Base-by-base conservation (phyloP, 2,113 vertebrate genomes). In the Phoxinus phoxinus region DNA sequence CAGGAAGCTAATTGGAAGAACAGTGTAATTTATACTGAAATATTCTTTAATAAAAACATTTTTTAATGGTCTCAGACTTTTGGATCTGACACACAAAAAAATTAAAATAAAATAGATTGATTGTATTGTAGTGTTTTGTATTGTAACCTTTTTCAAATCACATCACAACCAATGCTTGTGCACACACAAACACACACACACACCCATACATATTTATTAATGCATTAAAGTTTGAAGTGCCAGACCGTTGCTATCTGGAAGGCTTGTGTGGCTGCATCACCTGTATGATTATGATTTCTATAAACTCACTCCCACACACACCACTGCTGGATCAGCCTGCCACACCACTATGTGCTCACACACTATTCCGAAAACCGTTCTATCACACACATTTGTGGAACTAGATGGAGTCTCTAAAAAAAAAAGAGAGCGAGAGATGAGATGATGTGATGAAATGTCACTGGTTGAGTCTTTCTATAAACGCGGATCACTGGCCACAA, bases 191-290 rank as follows among this genome's bases (percentile, higher is more conserved):
- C 4, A 53, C 46, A 48, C 12, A 48, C 4, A 51, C 13, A 27
- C 21, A 77, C 73, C 51, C 10, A 80, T 56, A 84, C 81, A 89
- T 87, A 87, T 87, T 89, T 87, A 89, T 86, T 87, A 71, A 44
- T 8, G 69, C 84, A 89, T 89, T 86, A 81, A 84, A 89, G 58
- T 84, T 87, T 41, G 35, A 85, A 84, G 61, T 27, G 12, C 11
- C 13, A n/a, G 67, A n/a, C 44, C 76, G 56, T n/a, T 59, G 71
- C 71, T 19, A 27, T 83, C 84, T 75, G 30, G 32, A 87, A 78
- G 30, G 41, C 51, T 46, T 41, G 17, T 41, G 67, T 32, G 56
- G 67, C 30, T 67, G 27, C 86, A 67, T 83, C 63, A 87, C 86
- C 79, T 87, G 71, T 78, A 75, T 46, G 77, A 80, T 75, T 76